These are phyloP conservation scores for Brachionus angularis DNA, from an alignment of 1,140 invertebrate genomes.

Conservation along the genomic window DNA sequence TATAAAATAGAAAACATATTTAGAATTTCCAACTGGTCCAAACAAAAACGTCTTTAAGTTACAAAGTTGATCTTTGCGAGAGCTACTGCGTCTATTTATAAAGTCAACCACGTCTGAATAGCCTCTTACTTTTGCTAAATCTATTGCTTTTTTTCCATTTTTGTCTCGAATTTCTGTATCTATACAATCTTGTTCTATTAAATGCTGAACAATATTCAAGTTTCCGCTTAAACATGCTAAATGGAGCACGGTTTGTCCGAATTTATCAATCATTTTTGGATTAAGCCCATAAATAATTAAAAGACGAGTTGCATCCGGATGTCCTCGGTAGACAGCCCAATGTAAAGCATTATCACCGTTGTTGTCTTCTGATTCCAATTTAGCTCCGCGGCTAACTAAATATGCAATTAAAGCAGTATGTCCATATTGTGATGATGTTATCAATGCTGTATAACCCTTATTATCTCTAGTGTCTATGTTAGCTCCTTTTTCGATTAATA, in stretches of 20 bases:
- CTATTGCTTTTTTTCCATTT: constrained; percentile 81
- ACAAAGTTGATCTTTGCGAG: constrained; percentile 63
- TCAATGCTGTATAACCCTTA: constrained; percentile 80
- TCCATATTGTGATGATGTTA: constrained; percentile 87
- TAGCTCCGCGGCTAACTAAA: constrained; percentile 77
- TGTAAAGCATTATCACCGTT: constrained; percentile 86
- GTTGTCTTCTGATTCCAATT: constrained; percentile 77
- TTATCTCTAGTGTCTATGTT: constrained; percentile 81
- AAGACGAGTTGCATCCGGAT: constrained; percentile 76
- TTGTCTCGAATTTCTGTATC: constrained; percentile 79
- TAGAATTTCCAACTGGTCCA: constrained; percentile 80
- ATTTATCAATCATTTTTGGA: constrained; percentile 80
- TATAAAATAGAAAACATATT: constrained; percentile 76
- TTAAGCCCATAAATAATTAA: constrained; percentile 84
- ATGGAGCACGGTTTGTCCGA: constrained; percentile 84
- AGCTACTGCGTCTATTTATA: constrained; percentile 72
- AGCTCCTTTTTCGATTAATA: constrained; percentile 63
- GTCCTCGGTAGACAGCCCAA: constrained; percentile 85
- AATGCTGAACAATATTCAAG: constrained; percentile 67
- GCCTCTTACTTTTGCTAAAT: constrained; percentile 77
- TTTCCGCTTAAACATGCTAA: constrained; percentile 84
- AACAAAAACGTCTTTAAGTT: constrained; percentile 68
- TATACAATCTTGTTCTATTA: constrained; percentile 75
- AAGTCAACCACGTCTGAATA: constrained; percentile 76
- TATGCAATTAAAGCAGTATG: constrained; percentile 80